Conservation (phyloP, 1,140 invertebrate genomes). For the Bombus ignitus region DNA sequence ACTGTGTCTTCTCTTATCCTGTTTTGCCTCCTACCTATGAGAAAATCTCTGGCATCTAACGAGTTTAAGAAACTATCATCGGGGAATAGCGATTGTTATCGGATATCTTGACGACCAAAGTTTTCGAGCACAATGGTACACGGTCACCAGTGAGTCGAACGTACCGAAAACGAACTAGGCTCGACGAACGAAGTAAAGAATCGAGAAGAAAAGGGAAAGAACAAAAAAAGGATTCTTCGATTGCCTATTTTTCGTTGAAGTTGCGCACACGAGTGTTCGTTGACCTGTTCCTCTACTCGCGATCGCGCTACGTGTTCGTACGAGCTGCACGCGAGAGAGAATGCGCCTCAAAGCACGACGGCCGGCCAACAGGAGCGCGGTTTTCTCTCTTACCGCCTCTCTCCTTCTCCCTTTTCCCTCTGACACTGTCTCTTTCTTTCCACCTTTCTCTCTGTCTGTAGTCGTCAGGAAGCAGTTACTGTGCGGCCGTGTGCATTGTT, state of each 20-base stretch:
- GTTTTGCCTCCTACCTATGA: too few relatives aligned
- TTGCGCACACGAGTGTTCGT: constrained; percentile 27
- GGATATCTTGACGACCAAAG: background rate
- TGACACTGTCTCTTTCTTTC: background rate
- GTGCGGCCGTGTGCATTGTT: constrained; percentile 59
- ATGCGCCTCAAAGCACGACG: constrained; percentile 36
- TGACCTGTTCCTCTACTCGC: constrained; percentile 32
- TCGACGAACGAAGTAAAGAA: background rate
- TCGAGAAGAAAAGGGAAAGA: too few relatives aligned
- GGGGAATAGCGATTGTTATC: background rate
- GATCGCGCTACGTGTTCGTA: constrained; percentile 41
- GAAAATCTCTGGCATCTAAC: background rate
- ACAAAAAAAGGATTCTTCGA: background rate
- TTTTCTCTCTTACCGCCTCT: constrained; percentile 11
- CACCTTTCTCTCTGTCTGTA: constrained; percentile 19
- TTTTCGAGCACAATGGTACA: background rate
- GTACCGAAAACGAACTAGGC: too few relatives aligned
- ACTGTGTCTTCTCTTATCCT: background rate
- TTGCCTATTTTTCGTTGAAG: constrained; percentile 21
- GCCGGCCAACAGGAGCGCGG: constrained; percentile 10
- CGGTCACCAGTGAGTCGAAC: constrained; percentile 1
- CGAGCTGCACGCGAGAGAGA: constrained; percentile 38
- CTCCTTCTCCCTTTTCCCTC: background rate
- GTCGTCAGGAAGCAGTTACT: constrained; percentile 61
- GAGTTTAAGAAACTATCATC: background rate